These are phyloP conservation scores for Apteryx owenii DNA, from an alignment of 2,113 vertebrate species.

Conservation along the genomic window DNA sequence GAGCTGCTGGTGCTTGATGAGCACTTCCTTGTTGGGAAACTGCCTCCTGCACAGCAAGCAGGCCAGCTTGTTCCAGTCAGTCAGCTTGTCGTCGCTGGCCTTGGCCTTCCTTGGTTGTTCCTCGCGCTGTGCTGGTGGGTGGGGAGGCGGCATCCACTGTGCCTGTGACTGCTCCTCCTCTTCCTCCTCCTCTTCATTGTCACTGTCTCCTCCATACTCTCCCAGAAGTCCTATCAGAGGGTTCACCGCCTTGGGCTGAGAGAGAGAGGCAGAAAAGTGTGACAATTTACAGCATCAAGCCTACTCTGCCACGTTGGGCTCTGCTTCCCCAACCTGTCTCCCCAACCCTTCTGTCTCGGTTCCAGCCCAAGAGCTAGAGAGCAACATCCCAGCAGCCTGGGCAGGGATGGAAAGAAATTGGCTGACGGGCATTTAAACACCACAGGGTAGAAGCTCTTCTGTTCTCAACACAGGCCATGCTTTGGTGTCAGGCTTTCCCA, in stretches of 20 bases:
- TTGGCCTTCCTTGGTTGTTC: constrained; percentile 75
- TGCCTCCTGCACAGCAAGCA: constrained; percentile 95
- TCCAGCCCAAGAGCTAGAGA: background rate
- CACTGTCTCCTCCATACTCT: constrained; percentile 94
- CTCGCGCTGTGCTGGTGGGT: constrained; percentile 54
- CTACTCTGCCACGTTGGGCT: fast-evolving
- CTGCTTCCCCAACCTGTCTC: background rate
- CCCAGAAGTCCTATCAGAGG: constrained; percentile 92
- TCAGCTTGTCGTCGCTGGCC: constrained; percentile 88
- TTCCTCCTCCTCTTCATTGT: constrained; percentile 94
- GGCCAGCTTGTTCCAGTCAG: constrained; percentile 98
- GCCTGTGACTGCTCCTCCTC: constrained; percentile 82
- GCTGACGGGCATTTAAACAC: background rate
- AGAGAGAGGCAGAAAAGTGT: background rate
- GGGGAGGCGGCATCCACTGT: constrained; percentile 55
- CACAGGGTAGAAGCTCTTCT: background rate
- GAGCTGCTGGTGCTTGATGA: constrained; percentile 95
- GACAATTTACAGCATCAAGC: background rate
- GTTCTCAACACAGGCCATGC: background rate
- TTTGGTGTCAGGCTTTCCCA: background rate
- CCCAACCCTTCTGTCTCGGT: background rate
- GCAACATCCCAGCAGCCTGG: background rate
- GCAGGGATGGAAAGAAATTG: background rate
- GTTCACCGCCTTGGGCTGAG: constrained; percentile 91
- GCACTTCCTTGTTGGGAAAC: constrained; percentile 94